Evolutionary conservation across 2,113 vertebrate genomes (phyloP).

Genomic region (Ibidorhyncha struthersii): DNA sequence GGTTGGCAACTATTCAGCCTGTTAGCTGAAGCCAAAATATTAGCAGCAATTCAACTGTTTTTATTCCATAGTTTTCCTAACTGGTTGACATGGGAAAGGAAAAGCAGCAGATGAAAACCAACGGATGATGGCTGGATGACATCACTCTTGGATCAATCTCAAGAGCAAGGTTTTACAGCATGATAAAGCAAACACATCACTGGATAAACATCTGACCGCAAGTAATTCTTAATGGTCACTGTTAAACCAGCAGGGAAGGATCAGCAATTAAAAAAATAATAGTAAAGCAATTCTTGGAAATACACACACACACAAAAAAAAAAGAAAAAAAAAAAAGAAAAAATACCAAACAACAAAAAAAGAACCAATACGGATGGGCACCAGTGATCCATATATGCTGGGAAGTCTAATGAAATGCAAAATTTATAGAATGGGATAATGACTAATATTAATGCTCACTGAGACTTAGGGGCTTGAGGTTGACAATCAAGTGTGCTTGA

Average conservation of each 20-base stretch:
- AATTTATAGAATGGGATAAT: neutral
- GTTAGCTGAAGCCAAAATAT: neutral
- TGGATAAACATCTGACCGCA: slow-evolving; percentile 25
- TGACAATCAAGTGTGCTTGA: neutral
- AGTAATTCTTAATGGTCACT: slow-evolving; percentile 30
- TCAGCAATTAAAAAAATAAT: neutral
- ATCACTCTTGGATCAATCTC: slow-evolving; percentile 34
- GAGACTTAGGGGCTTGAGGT: rapidly evolving
- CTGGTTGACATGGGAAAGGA: slow-evolving; percentile 24
- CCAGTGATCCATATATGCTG: neutral
- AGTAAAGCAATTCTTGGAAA: neutral
- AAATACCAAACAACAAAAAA: neutral
- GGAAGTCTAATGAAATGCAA: neutral
- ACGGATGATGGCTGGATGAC: neutral
- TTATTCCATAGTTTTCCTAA: neutral
- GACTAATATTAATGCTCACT: neutral
- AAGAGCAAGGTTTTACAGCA: slow-evolving; percentile 22
- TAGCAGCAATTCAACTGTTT: neutral
- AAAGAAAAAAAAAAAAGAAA: neutral
- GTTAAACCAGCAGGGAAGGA: slow-evolving; percentile 15
- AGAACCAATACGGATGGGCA: neutral
- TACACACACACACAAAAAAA: neutral
- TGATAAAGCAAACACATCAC: slow-evolving; percentile 42
- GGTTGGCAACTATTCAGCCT: neutral
- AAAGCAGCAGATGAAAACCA: slow-evolving; percentile 9